phyloP scores from a whole-genome alignment of 2,888 invertebrate genomes.

The Dinocampus coccinellae region DNA sequence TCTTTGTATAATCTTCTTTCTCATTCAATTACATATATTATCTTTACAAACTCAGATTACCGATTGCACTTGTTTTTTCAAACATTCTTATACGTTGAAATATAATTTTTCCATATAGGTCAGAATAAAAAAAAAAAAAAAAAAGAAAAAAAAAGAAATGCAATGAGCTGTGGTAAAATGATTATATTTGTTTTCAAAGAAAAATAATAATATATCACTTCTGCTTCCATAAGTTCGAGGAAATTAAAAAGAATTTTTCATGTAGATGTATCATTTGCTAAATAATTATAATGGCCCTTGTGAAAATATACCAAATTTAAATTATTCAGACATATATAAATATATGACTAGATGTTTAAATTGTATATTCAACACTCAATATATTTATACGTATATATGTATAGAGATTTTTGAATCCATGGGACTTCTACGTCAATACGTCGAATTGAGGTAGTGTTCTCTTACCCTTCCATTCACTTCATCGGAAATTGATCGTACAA shows the following conservation, averaged over 20 bases:
- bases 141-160: neutral
- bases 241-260: too few species aligned
- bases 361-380: too few species aligned
- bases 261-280: too few species aligned
- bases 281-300: too few species aligned
- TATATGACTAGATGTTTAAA: too few species aligned
- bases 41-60: too few species aligned
- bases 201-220: too few species aligned
- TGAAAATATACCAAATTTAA: too few species aligned
- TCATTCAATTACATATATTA: neutral
- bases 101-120: neutral
- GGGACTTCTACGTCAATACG: neutral
- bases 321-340: too few species aligned
- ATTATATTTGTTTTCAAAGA: too few species aligned
- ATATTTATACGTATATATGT: neutral
- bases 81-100: neutral
- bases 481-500: slow-evolving; percentile 25
- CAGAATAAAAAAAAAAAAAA: neutral
- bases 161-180: neutral
- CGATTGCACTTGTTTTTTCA: neutral
- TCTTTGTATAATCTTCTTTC: neutral
- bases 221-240: too few species aligned
- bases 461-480: neutral
- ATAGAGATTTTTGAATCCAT: neutral
- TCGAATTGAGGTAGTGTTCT: slow-evolving; percentile 23